Evolutionary conservation across 2,797 vertebrate genomes (phyloP), one percentile per base, ranked within the genome.

Genomic region (Urosaurus nigricauda): DNA sequence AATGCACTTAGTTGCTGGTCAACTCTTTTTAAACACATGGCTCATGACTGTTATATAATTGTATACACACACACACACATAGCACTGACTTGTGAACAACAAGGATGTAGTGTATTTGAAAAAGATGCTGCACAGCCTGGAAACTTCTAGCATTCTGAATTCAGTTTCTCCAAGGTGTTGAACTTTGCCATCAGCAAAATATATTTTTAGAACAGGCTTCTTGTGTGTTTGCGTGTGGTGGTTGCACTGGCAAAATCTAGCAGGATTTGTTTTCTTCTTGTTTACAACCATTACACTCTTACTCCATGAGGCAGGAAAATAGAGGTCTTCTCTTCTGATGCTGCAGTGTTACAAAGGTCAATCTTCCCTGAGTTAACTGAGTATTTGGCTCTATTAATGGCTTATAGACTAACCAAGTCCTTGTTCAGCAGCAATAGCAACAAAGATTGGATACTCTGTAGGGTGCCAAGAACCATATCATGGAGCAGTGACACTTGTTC

Each of bases 21-120:
- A 97, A 96, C 95, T 98, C 94, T 96, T 95, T 95, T 96, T 92
- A 95, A 97, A 96, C 91, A 95, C 93, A 96, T 60, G 98, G 98
- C 98, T 96, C 85, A 94, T 95, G 98, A 99, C 98, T 99, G 98
- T 99, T 99, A 98, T 6, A 90, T 94, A 96, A 93, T 35, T 47
- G 19, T 60, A 68, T 26, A 65, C 17, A 63, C 8, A n/a, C 11
- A 77, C 21, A 21, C 16, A 60, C 60, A 60, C 51, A 58, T 56
- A 94, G 96, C 96, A 96, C 95, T 95, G 97, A 96, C 93, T 97
- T 96, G 97, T 84, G 94, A 96, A 96, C 94, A 96, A 96, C 94
- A 96, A 97, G 93, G 92, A 94, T 87, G 81, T 93, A 95, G 94
- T 97, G 92, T 96, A 92, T 95, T 93, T 95, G 90, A 91, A 95